Percentiles rank a stretch among this genome's conserved stretches.
These are phyloP conservation scores for Danaus plexippus DNA, from an alignment of 1,140 invertebrate genomes.

Conservation along the genomic window DNA sequence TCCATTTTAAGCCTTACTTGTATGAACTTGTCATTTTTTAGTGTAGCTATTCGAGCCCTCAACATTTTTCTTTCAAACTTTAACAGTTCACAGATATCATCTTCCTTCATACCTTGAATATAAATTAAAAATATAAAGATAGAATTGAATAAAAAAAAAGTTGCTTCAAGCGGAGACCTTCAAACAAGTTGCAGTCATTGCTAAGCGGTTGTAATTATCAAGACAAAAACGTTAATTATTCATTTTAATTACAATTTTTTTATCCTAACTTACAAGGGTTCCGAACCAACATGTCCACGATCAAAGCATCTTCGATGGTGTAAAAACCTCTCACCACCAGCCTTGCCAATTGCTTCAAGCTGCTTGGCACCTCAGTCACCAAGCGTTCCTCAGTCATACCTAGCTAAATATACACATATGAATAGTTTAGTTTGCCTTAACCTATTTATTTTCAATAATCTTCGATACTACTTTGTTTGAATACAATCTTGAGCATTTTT, in stretches of 20 bases:
- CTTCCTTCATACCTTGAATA: conserved; percentile 91
- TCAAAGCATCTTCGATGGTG: conserved; percentile 91
- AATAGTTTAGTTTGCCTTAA: no score
- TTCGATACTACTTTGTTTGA: no score
- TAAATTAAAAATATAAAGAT: conserved; percentile 10
- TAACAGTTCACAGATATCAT: conserved; percentile 93
- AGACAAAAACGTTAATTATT: no score
- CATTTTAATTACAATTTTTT: no score
- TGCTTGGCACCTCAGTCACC: conserved; percentile 90
- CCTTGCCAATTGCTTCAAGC: conserved; percentile 90
- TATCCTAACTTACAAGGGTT: conserved; percentile 83
- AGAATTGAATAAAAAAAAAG: no score
- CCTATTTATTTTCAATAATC: no score
- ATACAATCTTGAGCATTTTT: no score
- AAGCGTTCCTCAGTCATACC: conserved; percentile 64
- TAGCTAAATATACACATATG: conserved; percentile 14
- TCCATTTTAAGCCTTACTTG: conserved; percentile 95
- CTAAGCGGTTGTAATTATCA: no score
- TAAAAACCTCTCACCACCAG: conserved; percentile 95
- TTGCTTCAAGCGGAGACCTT: no score
- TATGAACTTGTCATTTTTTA: conserved; percentile 95
- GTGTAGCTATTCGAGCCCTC: conserved; percentile 84
- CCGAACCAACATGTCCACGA: conserved; percentile 94
- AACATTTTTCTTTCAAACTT: conserved; percentile 97
- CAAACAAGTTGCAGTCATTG: no score